A percentile compares a stretch with the other conserved stretches of the same genome.
Evolutionary conservation across 2,888 invertebrate species (phyloP).

Genomic region (Drosophila monieri): DNA sequence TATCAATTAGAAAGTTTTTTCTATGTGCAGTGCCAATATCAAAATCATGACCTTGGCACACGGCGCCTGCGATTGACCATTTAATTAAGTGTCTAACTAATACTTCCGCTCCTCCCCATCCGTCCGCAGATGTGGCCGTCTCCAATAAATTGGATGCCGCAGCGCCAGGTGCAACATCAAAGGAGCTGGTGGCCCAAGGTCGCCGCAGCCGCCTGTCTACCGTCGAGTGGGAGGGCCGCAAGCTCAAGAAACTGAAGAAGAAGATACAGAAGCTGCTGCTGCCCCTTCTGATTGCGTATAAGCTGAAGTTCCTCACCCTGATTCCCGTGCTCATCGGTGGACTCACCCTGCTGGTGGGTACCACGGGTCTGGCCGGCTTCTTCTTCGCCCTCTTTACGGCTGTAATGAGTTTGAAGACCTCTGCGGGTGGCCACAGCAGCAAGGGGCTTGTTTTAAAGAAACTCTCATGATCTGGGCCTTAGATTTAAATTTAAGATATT

Average conservation of each 20-base stretch:
- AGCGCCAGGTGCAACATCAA: slow-evolving; percentile 46
- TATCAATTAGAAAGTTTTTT: not conserved
- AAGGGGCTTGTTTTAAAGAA: slow-evolving; percentile 75
- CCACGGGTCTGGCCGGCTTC: slow-evolving; percentile 93
- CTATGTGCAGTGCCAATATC: not conserved
- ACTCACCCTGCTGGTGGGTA: slow-evolving; percentile 89
- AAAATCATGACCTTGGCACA: slow-evolving; percentile 36
- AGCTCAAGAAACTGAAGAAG: slow-evolving; percentile 85
- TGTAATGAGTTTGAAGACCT: slow-evolving; percentile 89
- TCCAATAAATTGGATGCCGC: slow-evolving; percentile 45
- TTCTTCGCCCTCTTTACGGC: slow-evolving; percentile 94
- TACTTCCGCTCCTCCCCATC: slow-evolving; percentile 8
- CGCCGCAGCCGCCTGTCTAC: slow-evolving; percentile 45
- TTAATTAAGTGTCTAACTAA: slow-evolving; percentile 61
- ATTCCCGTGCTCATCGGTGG: slow-evolving; percentile 90
- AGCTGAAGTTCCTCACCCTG: slow-evolving; percentile 91
- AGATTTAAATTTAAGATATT: not conserved
- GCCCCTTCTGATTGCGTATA: slow-evolving; percentile 92
- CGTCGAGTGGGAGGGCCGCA: slow-evolving; percentile 60
- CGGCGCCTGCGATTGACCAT: slow-evolving; percentile 38
- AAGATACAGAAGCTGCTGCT: slow-evolving; percentile 89
- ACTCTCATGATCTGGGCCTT: slow-evolving; percentile 44
- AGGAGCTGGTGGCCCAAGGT: slow-evolving; percentile 65
- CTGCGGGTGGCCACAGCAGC: slow-evolving; percentile 59
- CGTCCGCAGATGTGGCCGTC: slow-evolving; percentile 16